Base-by-base conservation (phyloP, 2,888 invertebrate genomes). In the Lapara coniferarum region DNA sequence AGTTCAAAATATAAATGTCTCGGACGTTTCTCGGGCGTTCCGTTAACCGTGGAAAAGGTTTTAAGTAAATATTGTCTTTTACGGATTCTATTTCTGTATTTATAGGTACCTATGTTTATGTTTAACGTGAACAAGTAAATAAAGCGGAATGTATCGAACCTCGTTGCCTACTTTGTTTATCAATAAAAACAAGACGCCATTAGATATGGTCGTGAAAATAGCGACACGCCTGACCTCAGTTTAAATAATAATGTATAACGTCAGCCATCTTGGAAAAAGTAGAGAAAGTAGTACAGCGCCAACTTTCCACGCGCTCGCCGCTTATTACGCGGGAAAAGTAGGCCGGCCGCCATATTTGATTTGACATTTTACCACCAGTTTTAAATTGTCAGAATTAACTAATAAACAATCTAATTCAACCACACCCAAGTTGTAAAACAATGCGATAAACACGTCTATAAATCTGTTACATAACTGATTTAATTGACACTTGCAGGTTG, bases 241-340 rank as follows among this genome's bases (percentile, higher is more conserved):
- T 84, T 78, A 78, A 85, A 85, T 81, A 84, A 81, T 84, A 87
- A 82, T 85, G 85, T 82, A 82, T 85, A 85, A 84, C 81, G 83
- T 79, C 85, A 80, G 91, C 92, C 92, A 92, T 93, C 86, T 93
- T 92, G 89, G 91, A 91, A 93, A 93, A 92, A 92, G 92, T 89
- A 89, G 93, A 92, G 93, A 93, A 93, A 93, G 93, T 93, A 93
- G 93, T 92, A 88, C 93, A 89, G 84, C 85, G 85, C 92, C 91
- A 93, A 93, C 93, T 93, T 93, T 93, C 93, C 93, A 93, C 89
- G 88, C 89, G 86, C 83, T 85, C 81, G 84, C 82, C 84, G 88
- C 85, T 87, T 87, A 86, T 84, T 89, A 89, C 89, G 88, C 88
- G 90, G 91, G 89, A 93, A 92, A 93, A 92, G 93, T 93, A 84